Evolutionary conservation across 1,140 invertebrate genomes (phyloP), one percentile per base, ranked within the genome.

Genomic region (Drosophila jambulina): DNA sequence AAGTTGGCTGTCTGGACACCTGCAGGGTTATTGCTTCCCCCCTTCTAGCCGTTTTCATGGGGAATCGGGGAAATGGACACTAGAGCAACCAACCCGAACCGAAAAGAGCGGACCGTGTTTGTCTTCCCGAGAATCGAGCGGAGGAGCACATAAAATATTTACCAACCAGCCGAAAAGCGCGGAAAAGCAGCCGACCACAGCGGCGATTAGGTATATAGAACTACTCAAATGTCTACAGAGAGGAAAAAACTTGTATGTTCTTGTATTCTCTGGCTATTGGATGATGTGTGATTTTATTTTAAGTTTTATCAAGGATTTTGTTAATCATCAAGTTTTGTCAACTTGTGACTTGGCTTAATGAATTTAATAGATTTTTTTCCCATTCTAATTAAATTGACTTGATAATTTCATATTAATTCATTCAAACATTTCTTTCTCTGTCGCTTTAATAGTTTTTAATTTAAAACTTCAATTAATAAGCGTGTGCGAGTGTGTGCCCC

Each of bases 131-230:
- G 83, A 87, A 87, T 77, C 56, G 75, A 71, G 64, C 64, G 68
- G 71, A 79, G 63, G 58, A 80, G 64, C 77, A 75, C 80, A 83
- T 80, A 80, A 78, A 76, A 74, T 87, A 77, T 79, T 79, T 76
- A 56, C 65, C 60, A 75, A 82, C 60, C 69, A 65, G 36, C 67
- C 48, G 56, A 67, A 68, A 58, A 59, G 63, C 49, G 59, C 51
- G 48, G 68, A 77, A 74, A 68, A 32, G 57, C 83, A 87, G 49
- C 83, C 71, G 59, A 80, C 56, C 84, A 79, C 57, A 71, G 64
- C 79, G 69, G 49, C 42, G 49, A 17, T 43, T 48, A 43, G 45
- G 72, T 58, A 32, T 40, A 23, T 59, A 27, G 45, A 42, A 38
- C 15, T 34, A 43, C n/a, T 36, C 36, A 61, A 32, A 45, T 71